phyloP scores from a whole-genome alignment of 2,113 vertebrate species.

The Rhynchomys soricoides region DNA sequence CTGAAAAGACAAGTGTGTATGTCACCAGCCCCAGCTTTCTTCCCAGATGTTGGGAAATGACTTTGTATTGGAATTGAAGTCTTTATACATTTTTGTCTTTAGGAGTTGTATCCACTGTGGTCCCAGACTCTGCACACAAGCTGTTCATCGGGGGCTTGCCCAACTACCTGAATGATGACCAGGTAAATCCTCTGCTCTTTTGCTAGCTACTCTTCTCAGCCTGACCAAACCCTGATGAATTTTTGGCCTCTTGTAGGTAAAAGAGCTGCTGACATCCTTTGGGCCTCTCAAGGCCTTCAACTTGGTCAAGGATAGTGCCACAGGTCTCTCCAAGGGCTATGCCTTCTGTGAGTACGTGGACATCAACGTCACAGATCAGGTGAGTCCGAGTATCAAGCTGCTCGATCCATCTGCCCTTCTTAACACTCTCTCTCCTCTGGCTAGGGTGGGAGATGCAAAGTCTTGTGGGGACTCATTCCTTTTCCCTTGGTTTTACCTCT shows the following conservation, averaged over 20 bases:
- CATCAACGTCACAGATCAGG: conserved; percentile 95
- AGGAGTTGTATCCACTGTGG: conserved; percentile 96
- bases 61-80: not conserved
- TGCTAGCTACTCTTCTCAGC: accelerated
- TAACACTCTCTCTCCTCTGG: not conserved
- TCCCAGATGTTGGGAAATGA: not conserved
- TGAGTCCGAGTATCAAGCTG: conserved; percentile 69
- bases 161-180: conserved; percentile 96
- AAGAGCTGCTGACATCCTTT: conserved; percentile 94
- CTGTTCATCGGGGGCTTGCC: conserved; percentile 93
- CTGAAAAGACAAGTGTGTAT: not conserved
- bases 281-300: conserved; percentile 96
- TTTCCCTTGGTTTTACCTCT: not conserved
- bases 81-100: not conserved
- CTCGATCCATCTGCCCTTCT: not conserved
- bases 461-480: not conserved
- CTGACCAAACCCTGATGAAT: not conserved
- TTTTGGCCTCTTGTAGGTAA: conserved; percentile 85
- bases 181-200: conserved; percentile 85
- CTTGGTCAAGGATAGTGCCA: conserved; percentile 95
- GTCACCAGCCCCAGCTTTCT: not conserved
- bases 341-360: conserved; percentile 97
- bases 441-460: not conserved
- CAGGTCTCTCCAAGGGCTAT: conserved; percentile 95
- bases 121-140: conserved; percentile 95